These are phyloP conservation scores for Lagodon rhomboides DNA, from an alignment of 2,797 vertebrate genomes.

Conservation along the genomic window DNA sequence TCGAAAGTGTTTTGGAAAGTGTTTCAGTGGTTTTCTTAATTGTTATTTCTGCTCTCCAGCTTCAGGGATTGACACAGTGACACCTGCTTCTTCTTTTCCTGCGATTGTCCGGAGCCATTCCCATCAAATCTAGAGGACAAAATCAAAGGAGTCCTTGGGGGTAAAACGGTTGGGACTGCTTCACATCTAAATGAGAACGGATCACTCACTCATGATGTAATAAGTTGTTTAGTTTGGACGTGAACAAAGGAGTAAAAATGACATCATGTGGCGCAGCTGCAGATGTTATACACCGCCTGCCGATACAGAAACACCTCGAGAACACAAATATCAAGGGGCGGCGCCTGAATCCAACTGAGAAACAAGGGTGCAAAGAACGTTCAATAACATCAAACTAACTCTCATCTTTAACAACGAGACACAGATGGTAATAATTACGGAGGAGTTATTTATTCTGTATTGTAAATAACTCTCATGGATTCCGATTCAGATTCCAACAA, in stretches of 20 bases:
- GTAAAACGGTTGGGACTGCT: not conserved
- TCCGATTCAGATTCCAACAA: not conserved
- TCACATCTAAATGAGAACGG: slow-evolving; percentile 10
- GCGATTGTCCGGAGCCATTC: not conserved
- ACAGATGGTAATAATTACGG: slow-evolving; percentile 2
- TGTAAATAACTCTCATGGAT: slow-evolving; percentile 1
- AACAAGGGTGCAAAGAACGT: not conserved
- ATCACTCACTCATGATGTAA: slow-evolving; percentile 22
- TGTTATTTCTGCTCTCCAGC: not conserved
- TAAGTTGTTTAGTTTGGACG: slow-evolving; percentile 44
- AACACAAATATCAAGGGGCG: slow-evolving; percentile 1
- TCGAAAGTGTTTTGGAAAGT: not conserved
- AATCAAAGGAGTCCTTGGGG: not conserved
- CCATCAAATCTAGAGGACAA: not conserved
- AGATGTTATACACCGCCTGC: slow-evolving; percentile 19
- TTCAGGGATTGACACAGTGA: not conserved
- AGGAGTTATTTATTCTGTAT: slow-evolving; percentile 26
- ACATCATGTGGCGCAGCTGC: slow-evolving; percentile 14
- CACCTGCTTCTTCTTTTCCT: not conserved
- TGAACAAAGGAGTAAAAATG: slow-evolving; percentile 8
- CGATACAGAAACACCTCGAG: slow-evolving; percentile 39
- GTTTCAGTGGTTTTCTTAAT: slow-evolving; percentile 1
- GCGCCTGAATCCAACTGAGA: slow-evolving; percentile 13
- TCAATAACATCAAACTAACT: slow-evolving; percentile 3
- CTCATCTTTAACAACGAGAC: not conserved